phyloP scores from a whole-genome alignment of 2,797 vertebrate species.

The Capromys pilorides region DNA sequence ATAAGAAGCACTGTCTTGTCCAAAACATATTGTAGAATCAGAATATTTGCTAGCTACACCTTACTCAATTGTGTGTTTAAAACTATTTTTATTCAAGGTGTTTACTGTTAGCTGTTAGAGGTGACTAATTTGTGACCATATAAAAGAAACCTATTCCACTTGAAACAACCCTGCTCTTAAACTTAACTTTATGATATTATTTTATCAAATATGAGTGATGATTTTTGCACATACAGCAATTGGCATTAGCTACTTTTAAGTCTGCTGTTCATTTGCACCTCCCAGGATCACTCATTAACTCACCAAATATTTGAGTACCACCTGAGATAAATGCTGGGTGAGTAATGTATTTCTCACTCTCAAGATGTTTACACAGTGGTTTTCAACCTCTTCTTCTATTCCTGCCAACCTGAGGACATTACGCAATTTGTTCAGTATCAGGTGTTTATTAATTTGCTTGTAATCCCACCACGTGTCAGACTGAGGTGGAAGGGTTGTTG shows the following conservation, averaged over 20 bases:
- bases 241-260: not conserved
- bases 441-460: not conserved
- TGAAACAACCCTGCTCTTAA: slow-evolving; percentile 43
- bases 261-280: slow-evolving; percentile 4
- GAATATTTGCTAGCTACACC: slow-evolving; percentile 81
- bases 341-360: not conserved
- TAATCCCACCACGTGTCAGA: not conserved
- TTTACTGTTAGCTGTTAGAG: slow-evolving; percentile 69
- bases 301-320: slow-evolving; percentile 36
- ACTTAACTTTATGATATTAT: slow-evolving; percentile 24
- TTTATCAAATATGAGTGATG: slow-evolving; percentile 56
- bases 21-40: slow-evolving; percentile 81
- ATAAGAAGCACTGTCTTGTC: slow-evolving; percentile 77
- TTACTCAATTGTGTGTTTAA: slow-evolving; percentile 82
- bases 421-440: not conserved
- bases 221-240: not conserved
- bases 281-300: slow-evolving; percentile 8
- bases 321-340: not conserved
- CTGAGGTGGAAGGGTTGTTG: not conserved
- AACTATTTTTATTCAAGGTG: slow-evolving; percentile 79
- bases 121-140: slow-evolving; percentile 72
- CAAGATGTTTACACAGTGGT: not conserved
- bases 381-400: not conserved
- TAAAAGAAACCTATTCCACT: slow-evolving; percentile 65
- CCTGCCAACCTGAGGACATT: not conserved